These are phyloP conservation scores for Euschistus heros DNA, from an alignment of 1,140 invertebrate genomes.

Conservation along the genomic window DNA sequence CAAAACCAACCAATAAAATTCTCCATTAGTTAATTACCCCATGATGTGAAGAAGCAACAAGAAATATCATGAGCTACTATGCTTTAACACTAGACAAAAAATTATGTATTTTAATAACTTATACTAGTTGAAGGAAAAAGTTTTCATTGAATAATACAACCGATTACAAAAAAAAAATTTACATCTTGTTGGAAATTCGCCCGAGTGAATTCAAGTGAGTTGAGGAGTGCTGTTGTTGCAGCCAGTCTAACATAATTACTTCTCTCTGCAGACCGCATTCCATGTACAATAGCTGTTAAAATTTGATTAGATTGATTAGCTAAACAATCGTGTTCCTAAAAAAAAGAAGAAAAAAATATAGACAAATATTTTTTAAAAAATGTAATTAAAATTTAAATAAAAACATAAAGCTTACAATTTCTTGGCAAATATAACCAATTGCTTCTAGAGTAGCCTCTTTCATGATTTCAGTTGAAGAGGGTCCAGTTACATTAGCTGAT, in stretches of 20 bases:
- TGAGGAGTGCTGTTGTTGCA: slow-evolving; percentile 92
- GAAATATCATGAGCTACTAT: no score
- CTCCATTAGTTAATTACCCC: no score
- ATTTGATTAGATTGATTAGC: slow-evolving; percentile 89
- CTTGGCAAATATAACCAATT: slow-evolving; percentile 81
- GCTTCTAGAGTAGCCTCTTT: slow-evolving; percentile 94
- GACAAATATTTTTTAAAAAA: neutral
- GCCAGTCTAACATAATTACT: slow-evolving; percentile 81
- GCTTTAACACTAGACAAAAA: no score
- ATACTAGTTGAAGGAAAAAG: no score
- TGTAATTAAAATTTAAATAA: neutral
- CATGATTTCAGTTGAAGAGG: slow-evolving; percentile 78
- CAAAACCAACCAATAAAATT: no score
- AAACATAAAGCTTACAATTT: slow-evolving; percentile 46
- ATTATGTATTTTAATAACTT: no score
- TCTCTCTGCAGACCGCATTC: slow-evolving; percentile 78
- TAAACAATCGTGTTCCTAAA: slow-evolving; percentile 76
- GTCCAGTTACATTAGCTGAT: slow-evolving; percentile 79
- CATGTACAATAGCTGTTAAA: slow-evolving; percentile 96
- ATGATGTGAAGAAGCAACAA: no score
- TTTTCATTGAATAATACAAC: neutral
- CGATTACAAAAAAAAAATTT: slow-evolving; percentile 26
- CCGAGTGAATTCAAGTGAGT: slow-evolving; percentile 97
- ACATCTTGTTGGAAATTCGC: slow-evolving; percentile 96
- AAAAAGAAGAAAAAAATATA: neutral